A percentile compares a stretch with the other conserved stretches of the same genome.
These are phyloP conservation scores for Zaprionus vittiger DNA, from an alignment of 1,140 invertebrate species.

Conservation along the genomic window DNA sequence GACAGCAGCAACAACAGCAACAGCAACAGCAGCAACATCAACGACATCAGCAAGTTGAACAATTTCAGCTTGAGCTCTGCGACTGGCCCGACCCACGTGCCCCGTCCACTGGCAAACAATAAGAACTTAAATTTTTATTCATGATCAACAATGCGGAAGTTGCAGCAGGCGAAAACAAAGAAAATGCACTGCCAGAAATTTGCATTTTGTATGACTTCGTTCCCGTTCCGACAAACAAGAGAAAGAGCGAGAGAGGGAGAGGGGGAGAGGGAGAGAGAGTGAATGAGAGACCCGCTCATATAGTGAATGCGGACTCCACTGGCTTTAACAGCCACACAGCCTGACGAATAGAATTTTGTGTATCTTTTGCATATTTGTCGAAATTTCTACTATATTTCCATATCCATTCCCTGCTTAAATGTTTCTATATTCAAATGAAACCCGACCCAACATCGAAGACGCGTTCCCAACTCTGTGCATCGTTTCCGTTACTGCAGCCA, in stretches of 20 bases:
- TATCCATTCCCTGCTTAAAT: conserved; percentile 28
- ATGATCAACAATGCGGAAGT: conserved; percentile 82
- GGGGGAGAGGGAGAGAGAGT: neutral
- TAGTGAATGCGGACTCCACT: conserved; percentile 36
- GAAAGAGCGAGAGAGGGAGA: neutral
- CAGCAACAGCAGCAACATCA: neutral
- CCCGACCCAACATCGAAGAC: conserved; percentile 10
- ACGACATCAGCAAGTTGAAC: conserved; percentile 33
- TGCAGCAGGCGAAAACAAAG: conserved; percentile 71
- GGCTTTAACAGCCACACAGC: conserved; percentile 31
- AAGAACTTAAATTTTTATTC: conserved; percentile 83
- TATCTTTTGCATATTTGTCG: conserved; percentile 41
- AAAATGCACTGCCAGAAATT: conserved; percentile 73
- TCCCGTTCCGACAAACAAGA: conserved; percentile 2
- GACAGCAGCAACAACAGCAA: no score
- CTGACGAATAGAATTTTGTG: conserved; percentile 24
- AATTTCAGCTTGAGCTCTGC: conserved; percentile 17
- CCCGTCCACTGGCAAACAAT: conserved; percentile 64
- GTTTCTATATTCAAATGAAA: conserved; percentile 7
- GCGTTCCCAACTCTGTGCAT: conserved; percentile 24
- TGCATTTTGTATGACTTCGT: conserved; percentile 59
- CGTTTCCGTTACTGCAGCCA: conserved; percentile 6
- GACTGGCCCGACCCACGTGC: conserved; percentile 60
- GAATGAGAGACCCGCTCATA: conserved; percentile 37
- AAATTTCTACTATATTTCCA: conserved; percentile 38